Evolutionary conservation across 2,797 vertebrate genomes (phyloP).

Genomic region (Octomys mimax): DNA sequence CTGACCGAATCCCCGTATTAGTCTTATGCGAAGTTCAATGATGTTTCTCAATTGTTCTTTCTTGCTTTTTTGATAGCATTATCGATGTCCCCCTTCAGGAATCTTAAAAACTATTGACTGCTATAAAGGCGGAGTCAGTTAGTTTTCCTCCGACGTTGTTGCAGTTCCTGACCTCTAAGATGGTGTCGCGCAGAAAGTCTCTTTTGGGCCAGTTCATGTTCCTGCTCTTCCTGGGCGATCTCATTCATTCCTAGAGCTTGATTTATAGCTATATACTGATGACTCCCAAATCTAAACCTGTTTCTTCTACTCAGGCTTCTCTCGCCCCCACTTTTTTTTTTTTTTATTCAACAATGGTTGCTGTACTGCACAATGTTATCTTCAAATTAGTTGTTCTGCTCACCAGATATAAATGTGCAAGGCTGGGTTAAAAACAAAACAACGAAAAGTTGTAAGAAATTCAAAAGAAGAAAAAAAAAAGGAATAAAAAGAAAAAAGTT

Average conservation of each 20-base stretch:
- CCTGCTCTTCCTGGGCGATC: not conserved
- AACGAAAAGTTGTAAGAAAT: too few relatives aligned
- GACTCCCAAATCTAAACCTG: not conserved
- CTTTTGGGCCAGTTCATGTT: not conserved
- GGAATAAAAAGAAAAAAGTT: too few relatives aligned
- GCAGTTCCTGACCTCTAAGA: not conserved
- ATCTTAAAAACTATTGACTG: not conserved
- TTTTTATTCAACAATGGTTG: too few relatives aligned
- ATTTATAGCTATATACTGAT: not conserved
- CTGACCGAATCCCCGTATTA: not conserved
- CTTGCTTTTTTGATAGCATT: not conserved
- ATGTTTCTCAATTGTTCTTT: conserved; percentile 12
- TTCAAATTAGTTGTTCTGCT: too few relatives aligned
- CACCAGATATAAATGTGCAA: too few relatives aligned
- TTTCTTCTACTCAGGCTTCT: not conserved
- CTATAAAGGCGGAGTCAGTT: not conserved
- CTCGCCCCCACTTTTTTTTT: too few relatives aligned
- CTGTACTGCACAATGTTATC: too few relatives aligned
- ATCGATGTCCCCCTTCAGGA: not conserved
- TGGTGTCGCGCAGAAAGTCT: not conserved
- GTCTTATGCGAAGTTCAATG: not conserved
- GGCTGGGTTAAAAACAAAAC: too few relatives aligned
- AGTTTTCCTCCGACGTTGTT: not conserved
- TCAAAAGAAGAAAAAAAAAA: too few relatives aligned
- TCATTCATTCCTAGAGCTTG: not conserved